Conservation (phyloP, 2,888 invertebrate species). For the Chrysolina haemoptera region DNA sequence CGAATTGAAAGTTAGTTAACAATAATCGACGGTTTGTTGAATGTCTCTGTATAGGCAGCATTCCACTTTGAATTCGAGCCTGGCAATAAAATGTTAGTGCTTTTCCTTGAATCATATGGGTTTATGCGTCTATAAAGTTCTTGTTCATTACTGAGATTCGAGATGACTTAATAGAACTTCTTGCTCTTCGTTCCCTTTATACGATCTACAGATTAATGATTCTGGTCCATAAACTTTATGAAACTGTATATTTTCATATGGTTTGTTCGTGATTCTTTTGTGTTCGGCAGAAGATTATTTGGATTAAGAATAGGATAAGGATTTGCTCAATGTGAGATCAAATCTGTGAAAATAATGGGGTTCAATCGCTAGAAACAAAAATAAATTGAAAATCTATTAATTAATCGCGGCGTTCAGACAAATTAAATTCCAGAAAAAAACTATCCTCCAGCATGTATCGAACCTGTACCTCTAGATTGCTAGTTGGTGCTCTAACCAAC, state of each 20-base stretch:
- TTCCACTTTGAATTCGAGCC: conserved; percentile 12
- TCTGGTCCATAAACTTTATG: background rate
- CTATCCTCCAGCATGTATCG: no score
- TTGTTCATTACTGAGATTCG: background rate
- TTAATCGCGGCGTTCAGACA: no score
- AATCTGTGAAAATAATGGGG: no score
- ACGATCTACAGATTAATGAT: background rate
- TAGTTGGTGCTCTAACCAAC: no score
- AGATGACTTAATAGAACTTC: conserved; percentile 9
- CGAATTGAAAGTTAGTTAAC: background rate
- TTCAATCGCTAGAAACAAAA: no score
- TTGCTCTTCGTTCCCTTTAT: background rate
- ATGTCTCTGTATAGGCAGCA: background rate
- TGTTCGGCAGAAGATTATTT: background rate
- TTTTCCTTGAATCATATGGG: background rate
- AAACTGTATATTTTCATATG: background rate
- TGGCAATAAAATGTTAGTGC: conserved; percentile 7
- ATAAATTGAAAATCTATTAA: no score
- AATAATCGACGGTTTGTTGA: background rate
- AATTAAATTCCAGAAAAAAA: no score
- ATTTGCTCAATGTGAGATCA: background rate
- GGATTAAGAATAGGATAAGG: background rate
- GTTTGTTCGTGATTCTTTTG: background rate
- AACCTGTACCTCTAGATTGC: no score
- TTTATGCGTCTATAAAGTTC: conserved; percentile 12